These are phyloP conservation scores for Herpailurus yagouaroundi DNA, from an alignment of 2,113 vertebrate species.

Conservation along the genomic window DNA sequence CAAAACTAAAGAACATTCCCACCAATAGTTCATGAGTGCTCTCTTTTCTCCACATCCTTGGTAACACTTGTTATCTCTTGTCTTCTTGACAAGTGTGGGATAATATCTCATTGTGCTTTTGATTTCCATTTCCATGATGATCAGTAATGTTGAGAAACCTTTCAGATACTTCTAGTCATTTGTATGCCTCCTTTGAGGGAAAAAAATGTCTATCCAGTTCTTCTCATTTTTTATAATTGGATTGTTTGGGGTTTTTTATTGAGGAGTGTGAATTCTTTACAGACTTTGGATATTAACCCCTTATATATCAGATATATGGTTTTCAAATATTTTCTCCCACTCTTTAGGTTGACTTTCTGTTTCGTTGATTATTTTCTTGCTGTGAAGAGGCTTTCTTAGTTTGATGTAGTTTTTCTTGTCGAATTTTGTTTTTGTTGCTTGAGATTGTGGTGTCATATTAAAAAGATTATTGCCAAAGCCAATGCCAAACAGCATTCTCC, in stretches of 20 bases:
- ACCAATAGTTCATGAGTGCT: background rate
- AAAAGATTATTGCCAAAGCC: background rate
- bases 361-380: background rate
- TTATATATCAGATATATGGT: background rate
- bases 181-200: background rate
- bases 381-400: background rate
- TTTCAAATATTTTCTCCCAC: background rate
- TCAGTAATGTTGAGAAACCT: background rate
- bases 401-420: background rate
- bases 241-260: background rate
- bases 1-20: background rate
- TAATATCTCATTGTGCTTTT: background rate
- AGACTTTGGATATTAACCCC: background rate
- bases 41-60: background rate
- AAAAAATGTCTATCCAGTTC: background rate
- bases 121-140: background rate
- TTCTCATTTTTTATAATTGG: background rate
- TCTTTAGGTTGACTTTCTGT: background rate
- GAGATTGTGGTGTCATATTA: background rate
- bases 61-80: background rate
- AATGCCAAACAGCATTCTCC: background rate
- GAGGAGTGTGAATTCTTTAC: background rate
- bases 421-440: background rate
- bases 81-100: background rate
- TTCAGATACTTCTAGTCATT: background rate